Conservation (phyloP, 92 coral and sea anemone species). For the Micromussa lordhowensis region DNA sequence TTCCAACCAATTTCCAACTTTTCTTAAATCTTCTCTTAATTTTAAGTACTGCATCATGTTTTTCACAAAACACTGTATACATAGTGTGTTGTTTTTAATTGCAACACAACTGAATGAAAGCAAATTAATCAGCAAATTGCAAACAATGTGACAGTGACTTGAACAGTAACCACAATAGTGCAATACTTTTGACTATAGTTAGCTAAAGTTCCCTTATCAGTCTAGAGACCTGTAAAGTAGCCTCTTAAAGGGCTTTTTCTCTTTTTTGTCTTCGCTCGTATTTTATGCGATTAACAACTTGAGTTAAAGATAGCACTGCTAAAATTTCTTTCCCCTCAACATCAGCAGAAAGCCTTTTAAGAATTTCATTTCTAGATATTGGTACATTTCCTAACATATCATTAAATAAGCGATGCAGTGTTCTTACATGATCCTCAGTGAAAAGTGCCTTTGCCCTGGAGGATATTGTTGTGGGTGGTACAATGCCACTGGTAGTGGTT, state of each 20-base stretch:
- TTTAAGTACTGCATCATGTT: constrained; percentile 26
- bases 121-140: constrained; percentile 32
- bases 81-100: constrained; percentile 13
- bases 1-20: too few relatives aligned
- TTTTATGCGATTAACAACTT: constrained; percentile 52
- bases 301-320: constrained; percentile 14
- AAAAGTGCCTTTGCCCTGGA: constrained; percentile 47
- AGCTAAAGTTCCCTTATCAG: constrained; percentile 33
- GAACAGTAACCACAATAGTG: constrained; percentile 40
- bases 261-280: constrained; percentile 47
- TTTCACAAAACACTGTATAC: constrained; percentile 31
- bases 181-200: constrained; percentile 41
- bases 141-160: constrained; percentile 40
- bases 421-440: constrained; percentile 27
- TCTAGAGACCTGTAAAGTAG: constrained; percentile 29
- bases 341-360: constrained; percentile 35
- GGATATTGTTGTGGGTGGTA: constrained; percentile 26
- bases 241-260: constrained; percentile 33
- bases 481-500: constrained; percentile 32
- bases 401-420: constrained; percentile 30
- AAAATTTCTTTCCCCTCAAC: constrained; percentile 37
- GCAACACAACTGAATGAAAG: constrained; percentile 35
- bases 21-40: constrained; percentile 34
- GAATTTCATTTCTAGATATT: constrained; percentile 46
- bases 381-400: constrained; percentile 44